phyloP scores from a whole-genome alignment of 2,888 invertebrate species.

The Sphaerophoria rueppellii region DNA sequence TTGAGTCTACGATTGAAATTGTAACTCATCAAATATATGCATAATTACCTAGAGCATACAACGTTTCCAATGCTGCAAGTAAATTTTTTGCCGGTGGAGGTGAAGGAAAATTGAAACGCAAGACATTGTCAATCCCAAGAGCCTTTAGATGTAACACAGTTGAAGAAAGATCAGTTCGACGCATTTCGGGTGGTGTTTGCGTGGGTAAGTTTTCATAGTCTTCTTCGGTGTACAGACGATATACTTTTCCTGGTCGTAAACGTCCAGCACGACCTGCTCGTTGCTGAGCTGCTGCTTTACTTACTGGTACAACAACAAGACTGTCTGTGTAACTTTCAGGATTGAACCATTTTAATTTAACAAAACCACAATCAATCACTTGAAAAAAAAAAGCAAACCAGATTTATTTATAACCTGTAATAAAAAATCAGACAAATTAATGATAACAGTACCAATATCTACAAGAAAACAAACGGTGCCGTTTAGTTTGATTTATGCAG shows the following conservation, averaged over 20 bases:
- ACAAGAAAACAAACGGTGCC: no score
- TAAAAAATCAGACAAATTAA: no score
- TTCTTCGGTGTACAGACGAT: slow-evolving; percentile 90
- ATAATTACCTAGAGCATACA: slow-evolving; percentile 88
- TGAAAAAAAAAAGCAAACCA: background rate
- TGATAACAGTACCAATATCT: no score
- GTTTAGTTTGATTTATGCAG: no score
- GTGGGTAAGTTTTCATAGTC: slow-evolving; percentile 87
- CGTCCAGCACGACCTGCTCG: slow-evolving; percentile 96
- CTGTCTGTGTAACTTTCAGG: slow-evolving; percentile 91
- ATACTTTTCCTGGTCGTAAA: slow-evolving; percentile 92
- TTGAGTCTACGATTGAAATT: no score
- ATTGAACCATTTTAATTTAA: slow-evolving; percentile 95
- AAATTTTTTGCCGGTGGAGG: slow-evolving; percentile 95
- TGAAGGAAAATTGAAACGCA: slow-evolving; percentile 95
- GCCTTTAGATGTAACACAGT: slow-evolving; percentile 96
- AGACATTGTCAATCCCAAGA: slow-evolving; percentile 94
- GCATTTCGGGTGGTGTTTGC: slow-evolving; percentile 95
- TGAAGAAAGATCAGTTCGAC: slow-evolving; percentile 92
- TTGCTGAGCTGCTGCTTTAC: slow-evolving; percentile 94
- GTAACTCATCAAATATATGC: background rate
- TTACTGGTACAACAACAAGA: slow-evolving; percentile 91
- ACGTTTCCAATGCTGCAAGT: slow-evolving; percentile 91
- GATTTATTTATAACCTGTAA: no score
- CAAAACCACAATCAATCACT: slow-evolving; percentile 98